Evolutionary conservation across 2,888 invertebrate species (phyloP).

Genomic region (Cheilosia grossa): DNA sequence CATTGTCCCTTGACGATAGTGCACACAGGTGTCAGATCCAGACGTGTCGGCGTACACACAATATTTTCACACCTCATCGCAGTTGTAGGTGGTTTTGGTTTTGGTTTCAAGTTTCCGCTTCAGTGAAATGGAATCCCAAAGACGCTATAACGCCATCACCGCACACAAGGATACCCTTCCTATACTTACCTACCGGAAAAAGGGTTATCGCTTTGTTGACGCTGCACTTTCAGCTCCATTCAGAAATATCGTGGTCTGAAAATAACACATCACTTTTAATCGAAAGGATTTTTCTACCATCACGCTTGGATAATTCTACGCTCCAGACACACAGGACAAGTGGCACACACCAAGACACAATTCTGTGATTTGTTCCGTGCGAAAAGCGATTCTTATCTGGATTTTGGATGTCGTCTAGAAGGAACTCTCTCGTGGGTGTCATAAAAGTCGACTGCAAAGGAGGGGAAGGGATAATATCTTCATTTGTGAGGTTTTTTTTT

Average conservation of each 20-base stretch:
- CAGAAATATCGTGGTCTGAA: slow-evolving; percentile 25
- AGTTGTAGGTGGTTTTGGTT: slow-evolving; percentile 51
- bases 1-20: slow-evolving; percentile 14
- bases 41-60: slow-evolving; percentile 45
- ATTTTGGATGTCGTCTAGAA: slow-evolving; percentile 22
- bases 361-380: slow-evolving; percentile 34
- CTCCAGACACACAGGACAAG: slow-evolving; percentile 55
- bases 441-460: slow-evolving; percentile 28
- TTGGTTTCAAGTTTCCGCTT: slow-evolving; percentile 58
- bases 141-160: neutral
- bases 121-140: slow-evolving; percentile 35
- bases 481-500: slow-evolving; percentile 28
- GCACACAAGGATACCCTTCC: slow-evolving; percentile 21
- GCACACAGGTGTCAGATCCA: slow-evolving; percentile 52
- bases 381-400: slow-evolving; percentile 50
- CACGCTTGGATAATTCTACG: slow-evolving; percentile 55
- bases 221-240: slow-evolving; percentile 53
- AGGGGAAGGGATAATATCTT: slow-evolving; percentile 41
- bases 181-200: slow-evolving; percentile 9
- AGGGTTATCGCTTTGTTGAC: slow-evolving; percentile 61
- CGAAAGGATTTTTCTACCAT: slow-evolving; percentile 55
- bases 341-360: slow-evolving; percentile 15
- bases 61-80: slow-evolving; percentile 46
- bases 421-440: slow-evolving; percentile 46
- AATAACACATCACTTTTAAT: slow-evolving; percentile 61